These are phyloP conservation scores for Phaenicophaeus curvirostris DNA, from an alignment of 2,797 vertebrate genomes.

Conservation along the genomic window DNA sequence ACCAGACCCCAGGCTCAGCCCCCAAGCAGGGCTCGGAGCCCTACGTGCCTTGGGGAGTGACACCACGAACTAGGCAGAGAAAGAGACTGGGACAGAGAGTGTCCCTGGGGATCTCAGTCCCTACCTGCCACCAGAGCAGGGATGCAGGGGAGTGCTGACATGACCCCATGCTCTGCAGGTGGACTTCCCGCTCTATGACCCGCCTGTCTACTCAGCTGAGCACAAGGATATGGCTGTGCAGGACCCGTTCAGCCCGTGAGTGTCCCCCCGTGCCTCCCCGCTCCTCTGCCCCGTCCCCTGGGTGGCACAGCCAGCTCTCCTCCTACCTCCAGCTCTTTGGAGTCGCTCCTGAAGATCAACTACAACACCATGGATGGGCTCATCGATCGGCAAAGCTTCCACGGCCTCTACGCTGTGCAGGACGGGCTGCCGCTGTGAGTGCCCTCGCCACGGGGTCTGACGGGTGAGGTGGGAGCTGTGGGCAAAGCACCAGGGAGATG, in stretches of 20 bases:
- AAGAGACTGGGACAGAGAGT: not conserved
- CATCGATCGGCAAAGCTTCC: slow-evolving; percentile 75
- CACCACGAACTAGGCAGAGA: not conserved
- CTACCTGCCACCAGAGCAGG: not conserved
- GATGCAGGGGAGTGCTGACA: not conserved
- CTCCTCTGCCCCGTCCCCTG: not conserved
- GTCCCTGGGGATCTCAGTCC: fast-evolving
- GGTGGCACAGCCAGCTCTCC: not conserved
- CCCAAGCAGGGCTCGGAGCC: not conserved
- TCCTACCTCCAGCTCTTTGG: slow-evolving; percentile 50
- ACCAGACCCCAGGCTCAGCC: not conserved
- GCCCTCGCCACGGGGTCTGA: fast-evolving
- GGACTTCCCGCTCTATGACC: slow-evolving; percentile 83
- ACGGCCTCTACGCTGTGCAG: slow-evolving; percentile 45
- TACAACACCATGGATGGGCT: slow-evolving; percentile 74
- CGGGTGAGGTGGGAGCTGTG: fast-evolving
- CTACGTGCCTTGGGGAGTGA: fast-evolving
- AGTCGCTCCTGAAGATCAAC: slow-evolving; percentile 70
- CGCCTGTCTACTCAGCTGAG: slow-evolving; percentile 74
- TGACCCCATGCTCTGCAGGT: slow-evolving; percentile 64
- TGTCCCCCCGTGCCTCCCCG: fast-evolving
- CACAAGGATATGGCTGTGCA: slow-evolving; percentile 59
- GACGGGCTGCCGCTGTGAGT: slow-evolving; percentile 77
- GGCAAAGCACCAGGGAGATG: fast-evolving
- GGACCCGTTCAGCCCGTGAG: slow-evolving; percentile 76